These are phyloP conservation scores for Dolomedes plantarius DNA, from an alignment of 2,888 invertebrate species.

Conservation along the genomic window DNA sequence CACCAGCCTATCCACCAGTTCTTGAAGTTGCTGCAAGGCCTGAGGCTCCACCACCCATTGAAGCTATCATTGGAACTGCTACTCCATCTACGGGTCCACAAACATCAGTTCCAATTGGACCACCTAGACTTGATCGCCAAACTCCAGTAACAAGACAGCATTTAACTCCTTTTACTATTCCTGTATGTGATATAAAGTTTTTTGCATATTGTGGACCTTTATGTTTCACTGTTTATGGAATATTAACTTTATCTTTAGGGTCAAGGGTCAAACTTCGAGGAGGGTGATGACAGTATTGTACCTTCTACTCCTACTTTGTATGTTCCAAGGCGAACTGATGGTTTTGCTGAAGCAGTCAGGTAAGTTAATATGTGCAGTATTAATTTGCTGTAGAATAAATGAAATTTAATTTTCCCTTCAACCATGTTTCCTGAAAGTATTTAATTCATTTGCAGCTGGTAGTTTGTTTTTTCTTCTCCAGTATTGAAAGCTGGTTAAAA, in stretches of 20 bases:
- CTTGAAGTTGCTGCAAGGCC: conserved; percentile 11
- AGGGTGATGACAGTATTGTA: conserved; percentile 87
- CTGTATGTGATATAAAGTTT: conserved; percentile 74
- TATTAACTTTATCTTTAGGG: conserved; percentile 75
- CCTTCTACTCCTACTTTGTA: conserved; percentile 92
- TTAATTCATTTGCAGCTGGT: too few relatives aligned
- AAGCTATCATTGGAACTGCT: not conserved
- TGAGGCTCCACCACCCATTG: conserved; percentile 5
- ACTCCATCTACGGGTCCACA: not conserved
- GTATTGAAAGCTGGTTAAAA: too few relatives aligned
- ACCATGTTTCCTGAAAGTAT: too few relatives aligned
- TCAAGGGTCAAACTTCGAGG: conserved; percentile 81
- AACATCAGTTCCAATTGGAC: conserved; percentile 28
- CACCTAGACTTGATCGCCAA: conserved; percentile 54
- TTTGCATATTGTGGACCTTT: too few relatives aligned
- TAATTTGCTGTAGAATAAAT: too few relatives aligned
- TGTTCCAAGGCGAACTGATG: conserved; percentile 88
- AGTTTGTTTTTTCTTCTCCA: too few relatives aligned
- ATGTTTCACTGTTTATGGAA: too few relatives aligned
- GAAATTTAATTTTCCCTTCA: too few relatives aligned
- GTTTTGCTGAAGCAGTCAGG: conserved; percentile 89
- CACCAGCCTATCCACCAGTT: conserved; percentile 46
- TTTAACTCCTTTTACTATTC: conserved; percentile 76
- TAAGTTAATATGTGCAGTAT: too few relatives aligned
- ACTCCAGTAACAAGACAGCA: conserved; percentile 73